These are phyloP conservation scores for Phengaris alcon DNA, from an alignment of 2,888 invertebrate species.

Conservation along the genomic window DNA sequence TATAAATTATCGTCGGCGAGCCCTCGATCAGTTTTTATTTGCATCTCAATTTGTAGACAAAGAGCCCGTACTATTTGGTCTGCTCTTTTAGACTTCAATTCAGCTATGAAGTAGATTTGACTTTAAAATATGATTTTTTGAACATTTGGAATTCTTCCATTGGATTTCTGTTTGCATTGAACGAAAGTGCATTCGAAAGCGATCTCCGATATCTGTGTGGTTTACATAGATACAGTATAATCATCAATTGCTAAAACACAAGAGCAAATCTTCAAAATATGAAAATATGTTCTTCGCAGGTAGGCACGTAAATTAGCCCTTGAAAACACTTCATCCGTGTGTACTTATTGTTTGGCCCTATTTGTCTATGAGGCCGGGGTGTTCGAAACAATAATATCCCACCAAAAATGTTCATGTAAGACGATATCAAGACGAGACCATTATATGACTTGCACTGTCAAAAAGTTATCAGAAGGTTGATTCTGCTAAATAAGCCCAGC, in stretches of 20 bases:
- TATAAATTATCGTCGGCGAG: constrained; percentile 19
- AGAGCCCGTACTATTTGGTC: constrained; percentile 32
- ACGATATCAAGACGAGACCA: no score
- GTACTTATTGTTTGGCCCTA: no score
- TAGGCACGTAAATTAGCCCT: no score
- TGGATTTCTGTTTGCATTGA: constrained; percentile 23
- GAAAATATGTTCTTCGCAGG: no score
- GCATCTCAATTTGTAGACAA: constrained; percentile 31
- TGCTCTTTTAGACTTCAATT: constrained; percentile 33
- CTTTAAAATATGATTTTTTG: constrained; percentile 32
- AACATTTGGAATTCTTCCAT: constrained; percentile 26
- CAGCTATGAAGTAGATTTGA: constrained; percentile 30
- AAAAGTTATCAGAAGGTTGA: no score
- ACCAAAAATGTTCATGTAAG: no score
- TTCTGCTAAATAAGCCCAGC: no score
- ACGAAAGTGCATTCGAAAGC: constrained; percentile 23
- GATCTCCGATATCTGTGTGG: background rate
- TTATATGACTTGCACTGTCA: no score
- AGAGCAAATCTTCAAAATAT: background rate
- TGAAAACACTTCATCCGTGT: no score
- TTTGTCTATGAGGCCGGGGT: no score
- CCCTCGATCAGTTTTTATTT: constrained; percentile 28
- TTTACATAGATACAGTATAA: background rate
- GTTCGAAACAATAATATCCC: no score
- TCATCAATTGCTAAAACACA: background rate